Conservation (phyloP, 1,140 invertebrate genomes). For the Drosophila tristis region DNA sequence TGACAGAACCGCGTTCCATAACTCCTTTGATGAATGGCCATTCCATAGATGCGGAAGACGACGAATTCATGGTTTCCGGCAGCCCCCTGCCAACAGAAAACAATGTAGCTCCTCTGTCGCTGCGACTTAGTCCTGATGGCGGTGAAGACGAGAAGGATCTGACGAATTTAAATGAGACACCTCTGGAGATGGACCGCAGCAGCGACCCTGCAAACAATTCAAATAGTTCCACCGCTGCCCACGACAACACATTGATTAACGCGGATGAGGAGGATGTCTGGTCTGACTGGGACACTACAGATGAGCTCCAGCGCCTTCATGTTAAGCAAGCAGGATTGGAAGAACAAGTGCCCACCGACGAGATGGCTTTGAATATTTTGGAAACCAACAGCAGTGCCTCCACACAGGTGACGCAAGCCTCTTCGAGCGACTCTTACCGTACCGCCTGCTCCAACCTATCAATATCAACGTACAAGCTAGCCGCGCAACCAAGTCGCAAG, state of each 20-base stretch:
- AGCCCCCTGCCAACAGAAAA: constrained; percentile 64
- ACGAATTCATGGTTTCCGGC: constrained; percentile 74
- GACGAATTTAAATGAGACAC: constrained; percentile 53
- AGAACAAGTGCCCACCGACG: constrained; percentile 16
- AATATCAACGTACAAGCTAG: not conserved
- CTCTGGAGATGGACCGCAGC: constrained; percentile 14
- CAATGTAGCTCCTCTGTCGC: constrained; percentile 85
- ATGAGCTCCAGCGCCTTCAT: constrained; percentile 83
- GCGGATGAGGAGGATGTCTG: constrained; percentile 86
- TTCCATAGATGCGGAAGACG: constrained; percentile 54
- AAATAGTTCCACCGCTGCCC: not conserved
- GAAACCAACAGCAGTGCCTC: constrained; percentile 44
- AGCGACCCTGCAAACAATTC: constrained; percentile 4
- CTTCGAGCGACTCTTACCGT: constrained; percentile 35
- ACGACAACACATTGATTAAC: constrained; percentile 55
- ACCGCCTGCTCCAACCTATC: constrained; percentile 41
- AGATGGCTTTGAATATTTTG: constrained; percentile 18
- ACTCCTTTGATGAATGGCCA: constrained; percentile 73
- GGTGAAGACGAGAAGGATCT: constrained; percentile 89
- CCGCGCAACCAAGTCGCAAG: constrained; percentile 11
- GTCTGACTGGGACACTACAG: constrained; percentile 90
- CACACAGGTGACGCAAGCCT: constrained; percentile 25
- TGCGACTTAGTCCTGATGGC: constrained; percentile 91
- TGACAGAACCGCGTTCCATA: constrained; percentile 78
- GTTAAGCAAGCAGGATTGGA: constrained; percentile 10